phyloP scores from a whole-genome alignment of 2,797 vertebrate species.

The Cercopithecus hamlyni region DNA sequence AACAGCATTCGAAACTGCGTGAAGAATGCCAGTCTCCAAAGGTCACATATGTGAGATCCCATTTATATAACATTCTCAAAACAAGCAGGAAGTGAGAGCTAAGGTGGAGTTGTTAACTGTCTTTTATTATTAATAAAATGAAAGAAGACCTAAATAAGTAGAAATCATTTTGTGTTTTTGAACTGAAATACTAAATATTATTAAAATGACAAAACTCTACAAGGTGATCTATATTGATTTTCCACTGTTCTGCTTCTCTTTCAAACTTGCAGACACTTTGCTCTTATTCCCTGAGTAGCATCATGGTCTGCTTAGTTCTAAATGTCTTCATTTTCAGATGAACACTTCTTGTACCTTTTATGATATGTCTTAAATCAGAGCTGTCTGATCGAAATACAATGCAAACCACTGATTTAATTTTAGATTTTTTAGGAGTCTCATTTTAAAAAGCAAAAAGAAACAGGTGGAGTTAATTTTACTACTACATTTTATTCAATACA shows the following conservation, averaged over 20 bases:
- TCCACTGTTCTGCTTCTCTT: neutral
- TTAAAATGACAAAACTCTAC: too few species aligned
- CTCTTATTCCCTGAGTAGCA: neutral
- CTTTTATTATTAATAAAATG: neutral
- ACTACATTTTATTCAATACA: neutral
- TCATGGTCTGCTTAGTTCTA: neutral
- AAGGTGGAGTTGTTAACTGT: neutral
- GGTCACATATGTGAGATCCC: neutral
- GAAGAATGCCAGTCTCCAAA: neutral
- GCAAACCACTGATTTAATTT: neutral
- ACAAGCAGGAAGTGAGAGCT: neutral
- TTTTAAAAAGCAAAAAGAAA: neutral
- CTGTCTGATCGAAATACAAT: neutral
- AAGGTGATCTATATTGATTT: too few species aligned
- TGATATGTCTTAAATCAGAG: neutral
- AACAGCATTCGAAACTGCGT: neutral
- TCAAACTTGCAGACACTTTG: neutral
- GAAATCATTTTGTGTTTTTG: neutral
- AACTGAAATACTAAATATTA: neutral
- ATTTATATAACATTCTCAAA: neutral
- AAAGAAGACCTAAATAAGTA: neutral
- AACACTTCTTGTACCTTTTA: neutral
- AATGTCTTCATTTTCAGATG: neutral
- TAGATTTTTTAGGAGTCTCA: neutral
- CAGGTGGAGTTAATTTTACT: neutral